Conservation (phyloP, 2,797 vertebrate species). For the Sebastiscus tertius region DNA sequence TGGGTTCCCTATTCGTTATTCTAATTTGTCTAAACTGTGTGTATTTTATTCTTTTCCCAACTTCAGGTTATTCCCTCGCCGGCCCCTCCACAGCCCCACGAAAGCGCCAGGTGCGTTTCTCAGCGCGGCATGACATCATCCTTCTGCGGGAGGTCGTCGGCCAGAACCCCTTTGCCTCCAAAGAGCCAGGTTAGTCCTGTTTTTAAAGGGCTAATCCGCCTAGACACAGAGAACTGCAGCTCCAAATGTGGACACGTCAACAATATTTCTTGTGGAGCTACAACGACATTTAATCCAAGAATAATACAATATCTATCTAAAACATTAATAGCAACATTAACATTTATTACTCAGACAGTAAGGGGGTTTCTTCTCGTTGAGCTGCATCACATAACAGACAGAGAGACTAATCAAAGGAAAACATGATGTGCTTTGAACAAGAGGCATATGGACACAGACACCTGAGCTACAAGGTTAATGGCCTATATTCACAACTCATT, state of each 20-base stretch:
- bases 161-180: slow-evolving; percentile 84
- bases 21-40: not conserved
- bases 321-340: not conserved
- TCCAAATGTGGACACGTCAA: not conserved
- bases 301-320: not conserved
- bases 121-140: slow-evolving; percentile 85
- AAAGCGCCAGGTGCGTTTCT: slow-evolving; percentile 86
- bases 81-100: slow-evolving; percentile 78
- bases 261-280: not conserved
- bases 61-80: slow-evolving; percentile 74
- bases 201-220: not conserved
- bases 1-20: not conserved
- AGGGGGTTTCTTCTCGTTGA: not conserved
- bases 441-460: not conserved
- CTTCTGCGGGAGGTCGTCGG: slow-evolving; percentile 84
- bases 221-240: not conserved
- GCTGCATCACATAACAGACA: not conserved
- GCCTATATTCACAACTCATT: not conserved
- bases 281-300: not conserved
- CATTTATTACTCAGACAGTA: not conserved
- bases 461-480: not conserved
- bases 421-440: not conserved
- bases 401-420: not conserved
- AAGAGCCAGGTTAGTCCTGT: slow-evolving; percentile 77
- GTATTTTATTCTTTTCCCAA: not conserved